A percentile compares a stretch with the other conserved stretches of the same genome.
Conservation (phyloP, 2,888 invertebrate species). For the Brachycybe producta region DNA sequence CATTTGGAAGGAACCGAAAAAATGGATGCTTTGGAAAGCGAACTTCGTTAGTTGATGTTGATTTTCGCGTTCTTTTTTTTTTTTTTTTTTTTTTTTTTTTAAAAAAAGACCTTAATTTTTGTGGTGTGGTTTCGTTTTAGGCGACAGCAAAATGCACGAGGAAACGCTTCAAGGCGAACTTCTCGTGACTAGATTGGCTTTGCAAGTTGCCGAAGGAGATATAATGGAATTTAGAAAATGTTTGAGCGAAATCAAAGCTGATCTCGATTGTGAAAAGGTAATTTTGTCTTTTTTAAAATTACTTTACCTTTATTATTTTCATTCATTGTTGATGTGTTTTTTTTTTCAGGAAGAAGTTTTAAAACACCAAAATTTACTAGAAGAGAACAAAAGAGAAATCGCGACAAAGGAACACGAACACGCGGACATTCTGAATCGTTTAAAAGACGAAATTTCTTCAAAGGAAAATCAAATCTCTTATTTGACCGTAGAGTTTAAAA, state of each 20-base stretch:
- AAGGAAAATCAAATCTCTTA: too few relatives aligned
- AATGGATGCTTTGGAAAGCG: slow-evolving; percentile 4
- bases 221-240: neutral
- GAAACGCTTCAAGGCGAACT: slow-evolving; percentile 8
- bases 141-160: neutral
- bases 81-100: neutral
- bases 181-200: slow-evolving; percentile 3
- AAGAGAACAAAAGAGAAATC: slow-evolving; percentile 2
- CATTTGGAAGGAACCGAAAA: neutral
- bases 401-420: neutral
- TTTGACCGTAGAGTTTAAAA: too few relatives aligned
- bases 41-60: slow-evolving; percentile 4
- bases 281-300: neutral
- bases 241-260: neutral
- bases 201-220: slow-evolving; percentile 1
- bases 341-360: too few relatives aligned
- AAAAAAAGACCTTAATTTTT: too few relatives aligned
- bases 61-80: neutral
- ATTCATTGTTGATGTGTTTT: too few relatives aligned
- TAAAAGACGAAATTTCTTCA: too few relatives aligned
- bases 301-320: neutral
- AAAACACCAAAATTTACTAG: neutral
- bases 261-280: neutral
- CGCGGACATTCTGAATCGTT: neutral
- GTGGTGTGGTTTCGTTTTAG: too few relatives aligned